Base-by-base conservation (phyloP, 2,888 invertebrate genomes). In the Drepanosiphum platanoidis region DNA sequence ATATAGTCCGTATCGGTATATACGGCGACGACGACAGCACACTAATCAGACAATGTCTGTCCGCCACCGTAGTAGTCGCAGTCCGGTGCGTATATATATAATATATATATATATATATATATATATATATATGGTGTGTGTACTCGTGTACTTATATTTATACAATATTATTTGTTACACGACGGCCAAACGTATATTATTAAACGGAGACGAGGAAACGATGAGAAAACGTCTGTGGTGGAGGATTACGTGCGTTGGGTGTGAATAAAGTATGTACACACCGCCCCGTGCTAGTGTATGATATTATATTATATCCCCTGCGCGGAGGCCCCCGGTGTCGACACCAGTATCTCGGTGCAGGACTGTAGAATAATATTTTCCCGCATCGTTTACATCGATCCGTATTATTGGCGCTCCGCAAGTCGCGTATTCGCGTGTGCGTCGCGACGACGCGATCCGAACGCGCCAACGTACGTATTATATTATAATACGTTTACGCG, bases 191-290 rank as follows among this genome's bases (percentile, higher is more conserved):
- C 70, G n/a, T 61, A 61, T 61, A 27, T 61, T 27, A 61, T 9
- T 18, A 32, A 39, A 42, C 71, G n/a, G 27, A 11, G 71, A 71
- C 52, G 39, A 39, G 22, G 52, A 36, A 34, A 61, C 68, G 75
- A 77, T 77, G 77, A 77, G 68, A 84, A 58, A 75, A 46, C 64
- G 61, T 27, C 81, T 52, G 71, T 30, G 36, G 27, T 7, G 78
- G 42, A 27, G 30, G 39, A 61, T 82, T 84, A 84, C 84, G 84
- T 84, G 84, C 77, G 39, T 68, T 39, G 84, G 84, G 84, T 77
- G 84, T 84, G 84, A 84, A n/a, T n/a, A n/a, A 58, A 77, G 74
- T 75, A 75, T 18, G 36, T n/a, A 4, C 70, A n/a, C 27, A 58
- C 58, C 39, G 58, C 36, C 39, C 68, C 36, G 32, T 27, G 79